phyloP scores from a whole-genome alignment of 2,888 invertebrate genomes.

The Cryptus viduatorius region DNA sequence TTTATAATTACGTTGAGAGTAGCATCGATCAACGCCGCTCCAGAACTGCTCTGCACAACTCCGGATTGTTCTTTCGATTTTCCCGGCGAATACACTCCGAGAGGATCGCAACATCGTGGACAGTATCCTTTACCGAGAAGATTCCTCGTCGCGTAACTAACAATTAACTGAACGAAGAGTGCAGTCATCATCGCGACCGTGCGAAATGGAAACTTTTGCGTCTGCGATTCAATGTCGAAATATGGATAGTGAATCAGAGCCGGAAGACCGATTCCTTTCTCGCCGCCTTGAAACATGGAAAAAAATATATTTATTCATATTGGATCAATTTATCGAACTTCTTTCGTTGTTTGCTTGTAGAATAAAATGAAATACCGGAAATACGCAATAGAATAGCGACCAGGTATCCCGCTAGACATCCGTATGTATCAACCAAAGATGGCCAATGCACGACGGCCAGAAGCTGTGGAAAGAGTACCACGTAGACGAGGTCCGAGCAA shows the following conservation, averaged over 20 bases:
- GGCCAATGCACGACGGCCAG: conserved; percentile 89
- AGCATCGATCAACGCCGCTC: conserved; percentile 81
- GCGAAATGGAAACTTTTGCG: conserved; percentile 89
- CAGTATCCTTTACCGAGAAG: conserved; percentile 82
- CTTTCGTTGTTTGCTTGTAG: background rate
- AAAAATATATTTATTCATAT: background rate
- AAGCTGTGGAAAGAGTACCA: conserved; percentile 90
- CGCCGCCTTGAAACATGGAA: conserved; percentile 86
- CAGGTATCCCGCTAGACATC: conserved; percentile 87
- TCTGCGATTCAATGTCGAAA: conserved; percentile 83
- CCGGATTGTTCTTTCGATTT: conserved; percentile 81
- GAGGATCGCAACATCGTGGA: conserved; percentile 82
- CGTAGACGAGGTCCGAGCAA: conserved; percentile 90
- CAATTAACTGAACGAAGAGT: conserved; percentile 85
- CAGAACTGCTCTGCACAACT: conserved; percentile 82
- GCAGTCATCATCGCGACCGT: conserved; percentile 88
- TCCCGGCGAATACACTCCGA: conserved; percentile 81
- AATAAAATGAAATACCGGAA: conserved; percentile 76
- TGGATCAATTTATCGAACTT: too few species aligned
- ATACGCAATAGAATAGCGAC: conserved; percentile 86
- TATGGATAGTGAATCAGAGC: conserved; percentile 87
- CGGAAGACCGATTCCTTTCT: conserved; percentile 86
- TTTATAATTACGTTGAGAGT: conserved; percentile 78
- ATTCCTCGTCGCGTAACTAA: conserved; percentile 85
- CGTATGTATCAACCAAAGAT: conserved; percentile 89